Percentiles rank a stretch among this genome's conserved stretches.
phyloP scores from a whole-genome alignment of 2,113 vertebrate genomes.

The Triplophysa rosa region DNA sequence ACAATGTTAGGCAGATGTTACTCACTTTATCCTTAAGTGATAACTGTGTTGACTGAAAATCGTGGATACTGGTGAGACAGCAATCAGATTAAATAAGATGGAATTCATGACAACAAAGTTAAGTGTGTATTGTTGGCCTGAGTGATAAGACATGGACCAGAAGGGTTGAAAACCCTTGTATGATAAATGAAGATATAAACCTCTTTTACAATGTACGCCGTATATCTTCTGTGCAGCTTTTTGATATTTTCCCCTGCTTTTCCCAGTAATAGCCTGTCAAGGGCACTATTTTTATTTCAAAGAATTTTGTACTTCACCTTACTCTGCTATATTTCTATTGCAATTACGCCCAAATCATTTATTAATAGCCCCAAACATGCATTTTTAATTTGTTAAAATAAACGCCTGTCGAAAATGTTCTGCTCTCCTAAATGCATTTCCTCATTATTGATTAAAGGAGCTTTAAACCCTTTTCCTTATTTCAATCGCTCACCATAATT shows the following conservation, averaged over 20 bases:
- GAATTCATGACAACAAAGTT: not conserved
- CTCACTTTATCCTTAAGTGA: not conserved
- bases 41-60: not conserved
- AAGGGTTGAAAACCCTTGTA: not conserved
- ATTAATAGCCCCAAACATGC: slow-evolving; percentile 52
- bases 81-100: not conserved
- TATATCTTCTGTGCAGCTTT: slow-evolving; percentile 3
- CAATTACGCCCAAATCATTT: slow-evolving; percentile 53
- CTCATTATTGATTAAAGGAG: slow-evolving; percentile 51
- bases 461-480: slow-evolving; percentile 46
- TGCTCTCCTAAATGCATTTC: slow-evolving; percentile 5
- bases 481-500: slow-evolving; percentile 43
- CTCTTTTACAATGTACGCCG: not conserved
- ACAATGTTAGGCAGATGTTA: not conserved
- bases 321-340: slow-evolving; percentile 29
- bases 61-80: not conserved
- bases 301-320: slow-evolving; percentile 21
- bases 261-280: not conserved
- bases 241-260: not conserved
- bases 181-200: not conserved
- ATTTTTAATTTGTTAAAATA: slow-evolving; percentile 55
- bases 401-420: slow-evolving; percentile 11
- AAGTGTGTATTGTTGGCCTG: not conserved
- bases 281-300: not conserved
- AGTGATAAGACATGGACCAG: not conserved